Conservation (phyloP, 2,888 invertebrate genomes). For the Stenoptilia bipunctidactyla region DNA sequence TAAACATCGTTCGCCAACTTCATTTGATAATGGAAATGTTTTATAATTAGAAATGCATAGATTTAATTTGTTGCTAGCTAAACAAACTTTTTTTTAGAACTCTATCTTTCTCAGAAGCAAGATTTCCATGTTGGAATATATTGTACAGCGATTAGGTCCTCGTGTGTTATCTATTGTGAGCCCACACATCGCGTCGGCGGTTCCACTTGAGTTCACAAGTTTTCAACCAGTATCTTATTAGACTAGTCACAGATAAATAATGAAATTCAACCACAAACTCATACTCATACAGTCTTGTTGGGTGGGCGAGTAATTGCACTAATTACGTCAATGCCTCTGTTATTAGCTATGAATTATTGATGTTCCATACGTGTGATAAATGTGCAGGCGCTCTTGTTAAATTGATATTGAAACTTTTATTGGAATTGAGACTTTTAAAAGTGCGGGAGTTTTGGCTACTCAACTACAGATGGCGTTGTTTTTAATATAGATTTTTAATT, state of each 20-base stretch:
- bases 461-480: background rate
- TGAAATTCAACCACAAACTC: conserved; percentile 36
- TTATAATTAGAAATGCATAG: no score
- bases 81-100: no score
- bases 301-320: conserved; percentile 64
- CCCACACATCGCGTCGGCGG: background rate
- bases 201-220: background rate
- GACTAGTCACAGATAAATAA: conserved; percentile 39
- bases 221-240: background rate
- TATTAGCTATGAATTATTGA: conserved; percentile 65
- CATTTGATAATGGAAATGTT: no score
- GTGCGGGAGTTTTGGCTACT: background rate
- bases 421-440: background rate
- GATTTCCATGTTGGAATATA: no score
- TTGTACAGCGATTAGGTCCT: no score
- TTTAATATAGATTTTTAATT: no score
- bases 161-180: no score
- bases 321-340: conserved; percentile 60
- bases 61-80: no score
- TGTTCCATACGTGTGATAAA: conserved; percentile 42
- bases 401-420: background rate
- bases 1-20: no score
- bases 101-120: no score
- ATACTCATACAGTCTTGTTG: conserved; percentile 42
- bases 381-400: conserved; percentile 4